A percentile compares a stretch with the other conserved stretches of the same genome.
Evolutionary conservation across 2,888 invertebrate genomes (phyloP).

Genomic region (Synanthedon andrenaeformis): DNA sequence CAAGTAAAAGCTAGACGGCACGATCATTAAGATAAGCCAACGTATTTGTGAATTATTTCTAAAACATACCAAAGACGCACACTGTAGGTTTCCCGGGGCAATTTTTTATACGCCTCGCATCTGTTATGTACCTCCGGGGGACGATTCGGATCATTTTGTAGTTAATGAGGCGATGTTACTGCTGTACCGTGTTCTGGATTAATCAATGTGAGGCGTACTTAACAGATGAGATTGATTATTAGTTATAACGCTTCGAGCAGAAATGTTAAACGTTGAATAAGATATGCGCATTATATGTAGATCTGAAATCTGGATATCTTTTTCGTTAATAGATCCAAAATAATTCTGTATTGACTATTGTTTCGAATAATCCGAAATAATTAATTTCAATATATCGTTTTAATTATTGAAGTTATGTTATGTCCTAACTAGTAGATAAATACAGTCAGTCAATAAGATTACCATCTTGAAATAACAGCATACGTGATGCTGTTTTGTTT

Average conservation of each 20-base stretch:
- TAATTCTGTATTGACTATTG: no score
- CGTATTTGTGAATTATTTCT: constrained; percentile 7
- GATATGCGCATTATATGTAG: no score
- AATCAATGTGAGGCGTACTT: constrained; percentile 4
- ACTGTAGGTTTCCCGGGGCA: not conserved
- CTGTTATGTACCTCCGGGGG: constrained; percentile 1
- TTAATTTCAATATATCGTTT: no score
- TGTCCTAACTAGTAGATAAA: no score
- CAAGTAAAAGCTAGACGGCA: constrained; percentile 8
- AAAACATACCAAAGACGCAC: not conserved
- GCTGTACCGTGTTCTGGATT: constrained; percentile 7
- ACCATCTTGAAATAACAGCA: no score
- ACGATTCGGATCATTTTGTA: constrained; percentile 7
- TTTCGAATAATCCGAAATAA: no score
- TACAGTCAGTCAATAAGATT: no score
- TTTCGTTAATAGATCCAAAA: no score
- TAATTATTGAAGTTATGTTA: no score
- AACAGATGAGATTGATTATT: not conserved
- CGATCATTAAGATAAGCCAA: constrained; percentile 12
- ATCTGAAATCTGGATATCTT: no score
- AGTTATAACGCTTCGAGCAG: not conserved
- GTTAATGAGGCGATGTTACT: constrained; percentile 7
- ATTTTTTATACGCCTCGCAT: no score
- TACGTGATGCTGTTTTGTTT: no score
- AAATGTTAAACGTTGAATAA: not conserved